Evolutionary conservation across 1,140 invertebrate genomes (phyloP), one percentile per base, ranked within the genome.

Genomic region (Pogonognathellus flavescens): DNA sequence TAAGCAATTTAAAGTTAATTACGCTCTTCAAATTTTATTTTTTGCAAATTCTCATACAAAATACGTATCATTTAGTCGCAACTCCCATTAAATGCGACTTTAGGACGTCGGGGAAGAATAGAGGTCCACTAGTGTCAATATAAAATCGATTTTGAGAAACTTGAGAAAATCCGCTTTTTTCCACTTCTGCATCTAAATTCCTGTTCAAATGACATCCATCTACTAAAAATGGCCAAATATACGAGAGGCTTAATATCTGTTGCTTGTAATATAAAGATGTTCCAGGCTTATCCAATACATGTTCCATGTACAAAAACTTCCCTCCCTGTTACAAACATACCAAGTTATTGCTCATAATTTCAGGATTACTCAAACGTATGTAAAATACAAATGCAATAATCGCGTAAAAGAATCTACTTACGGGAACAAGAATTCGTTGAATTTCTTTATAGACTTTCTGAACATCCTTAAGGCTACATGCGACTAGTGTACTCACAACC

Each of bases 361-460:
- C 2, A 41, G 53, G 53, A 55, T 8, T 8, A 7, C 52, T 8
- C 52, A 53, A 53, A 8, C 7, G 7, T 53, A 53, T 53, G 7
- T 8, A 13, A 53, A 53, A 53, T 13, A 8, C 52, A 8, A 8
- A 53, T 8, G 52, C 13, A 53, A 53, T 53, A 8, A 53, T 53
- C 13, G 13, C 7, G 52, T 8, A 53, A 53, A 53, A 8, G 52
- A 53, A 53, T 7, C 13, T 53, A 13, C 14, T 66, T 66, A 66
- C 62, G 2, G 62, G 62, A 25, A 66, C 62, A 25, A 66, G 62
- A 66, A 66, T 25, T 66, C 62, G 22, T 13, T 66, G 22, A 14
- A 66, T 66, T 66, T 66, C 62, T 4, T 66, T 11, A 6, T 25
- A 66, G 5, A 66, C 62, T 31, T 31, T 66, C 14, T 66, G 62